These are phyloP conservation scores for Spilogale gracilis DNA, from an alignment of 2,113 vertebrate species.

Conservation along the genomic window DNA sequence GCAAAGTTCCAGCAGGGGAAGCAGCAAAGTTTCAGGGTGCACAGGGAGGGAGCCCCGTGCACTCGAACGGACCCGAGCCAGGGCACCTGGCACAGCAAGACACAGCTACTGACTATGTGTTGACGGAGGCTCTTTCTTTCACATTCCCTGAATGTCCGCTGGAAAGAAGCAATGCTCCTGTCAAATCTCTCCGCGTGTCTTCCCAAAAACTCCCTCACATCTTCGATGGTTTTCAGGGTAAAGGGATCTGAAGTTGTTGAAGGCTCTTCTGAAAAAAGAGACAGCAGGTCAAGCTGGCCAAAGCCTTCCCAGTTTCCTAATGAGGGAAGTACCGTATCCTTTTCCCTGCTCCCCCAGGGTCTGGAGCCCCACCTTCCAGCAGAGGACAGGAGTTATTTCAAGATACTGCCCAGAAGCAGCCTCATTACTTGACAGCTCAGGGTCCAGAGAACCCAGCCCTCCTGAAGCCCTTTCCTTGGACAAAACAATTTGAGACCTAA, in stretches of 20 bases:
- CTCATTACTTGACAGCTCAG: neutral
- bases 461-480: neutral
- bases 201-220: slow-evolving; percentile 95
- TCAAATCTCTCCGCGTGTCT: slow-evolving; percentile 94
- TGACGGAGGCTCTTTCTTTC: slow-evolving; percentile 96
- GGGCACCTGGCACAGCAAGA: neutral
- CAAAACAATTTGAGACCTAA: neutral
- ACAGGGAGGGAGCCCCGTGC: rapidly evolving
- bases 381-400: neutral
- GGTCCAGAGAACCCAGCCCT: neutral
- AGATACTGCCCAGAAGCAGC: neutral
- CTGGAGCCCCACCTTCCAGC: neutral
- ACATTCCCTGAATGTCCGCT: slow-evolving; percentile 92
- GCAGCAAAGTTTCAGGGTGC: neutral
- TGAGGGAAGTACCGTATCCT: neutral
- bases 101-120: slow-evolving; percentile 93
- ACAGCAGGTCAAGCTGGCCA: slow-evolving; percentile 56
- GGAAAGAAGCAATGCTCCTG: slow-evolving; percentile 91
- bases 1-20: neutral
- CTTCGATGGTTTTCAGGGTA: slow-evolving; percentile 94
- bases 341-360: neutral
- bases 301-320: neutral
- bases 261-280: slow-evolving; percentile 88
- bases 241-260: slow-evolving; percentile 85
- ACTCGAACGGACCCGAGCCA: neutral